phyloP scores from a whole-genome alignment of 1,140 invertebrate species.

The Drosophila persimilis region DNA sequence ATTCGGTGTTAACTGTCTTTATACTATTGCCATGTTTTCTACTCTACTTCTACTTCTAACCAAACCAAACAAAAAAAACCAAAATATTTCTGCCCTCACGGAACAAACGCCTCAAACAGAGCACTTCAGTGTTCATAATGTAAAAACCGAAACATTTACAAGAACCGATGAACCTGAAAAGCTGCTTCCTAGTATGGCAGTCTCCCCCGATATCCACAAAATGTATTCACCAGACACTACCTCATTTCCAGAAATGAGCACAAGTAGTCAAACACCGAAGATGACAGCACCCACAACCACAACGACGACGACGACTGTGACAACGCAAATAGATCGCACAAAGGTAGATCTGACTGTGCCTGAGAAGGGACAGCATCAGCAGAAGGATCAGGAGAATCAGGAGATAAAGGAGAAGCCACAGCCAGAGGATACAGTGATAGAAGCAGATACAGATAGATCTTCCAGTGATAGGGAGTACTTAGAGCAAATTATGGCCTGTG shows the following conservation, averaged over 20 bases:
- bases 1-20: conserved; percentile 77
- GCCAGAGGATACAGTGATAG: conserved; percentile 20
- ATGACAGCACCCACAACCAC: conserved; percentile 43
- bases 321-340: conserved; percentile 60
- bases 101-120: conserved; percentile 79
- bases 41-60: conserved; percentile 63
- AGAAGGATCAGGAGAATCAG: conserved; percentile 28
- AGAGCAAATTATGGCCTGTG: conserved; percentile 73
- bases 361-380: conserved; percentile 4
- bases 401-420: background rate
- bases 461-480: conserved; percentile 72
- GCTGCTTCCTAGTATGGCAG: conserved; percentile 79
- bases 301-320: conserved; percentile 49
- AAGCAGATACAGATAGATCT: conserved; percentile 22
- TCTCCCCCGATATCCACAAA: conserved; percentile 45
- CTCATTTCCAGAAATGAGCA: conserved; percentile 83
- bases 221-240: conserved; percentile 79
- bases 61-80: conserved; percentile 9
- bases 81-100: conserved; percentile 41
- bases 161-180: conserved; percentile 79
- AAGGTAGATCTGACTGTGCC: conserved; percentile 52
- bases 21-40: conserved; percentile 69
- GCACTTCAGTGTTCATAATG: conserved; percentile 83
- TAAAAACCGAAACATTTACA: conserved; percentile 76
- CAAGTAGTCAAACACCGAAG: conserved; percentile 78